A percentile compares a stretch with the other conserved stretches of the same genome.
Conservation (phyloP, 2,113 vertebrate species). For the Neoarius graeffei region DNA sequence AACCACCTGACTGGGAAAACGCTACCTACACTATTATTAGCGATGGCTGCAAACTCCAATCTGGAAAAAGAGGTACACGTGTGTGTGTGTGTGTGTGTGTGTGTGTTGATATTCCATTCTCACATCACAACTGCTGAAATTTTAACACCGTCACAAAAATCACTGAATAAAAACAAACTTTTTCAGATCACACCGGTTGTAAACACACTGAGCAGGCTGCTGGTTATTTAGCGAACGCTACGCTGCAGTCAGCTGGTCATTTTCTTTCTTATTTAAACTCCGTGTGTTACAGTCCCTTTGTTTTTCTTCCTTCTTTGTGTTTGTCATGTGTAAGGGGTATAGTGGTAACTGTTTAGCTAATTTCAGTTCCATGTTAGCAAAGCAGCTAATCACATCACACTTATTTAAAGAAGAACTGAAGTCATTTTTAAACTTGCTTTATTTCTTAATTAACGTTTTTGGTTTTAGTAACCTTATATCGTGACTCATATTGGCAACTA, state of each 20-base stretch:
- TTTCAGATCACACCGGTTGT: background rate
- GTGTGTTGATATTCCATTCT: background rate
- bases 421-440: too few relatives aligned
- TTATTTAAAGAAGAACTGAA: background rate
- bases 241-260: background rate
- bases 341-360: background rate
- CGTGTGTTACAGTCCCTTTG: background rate
- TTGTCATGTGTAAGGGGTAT: background rate
- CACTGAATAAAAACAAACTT: background rate
- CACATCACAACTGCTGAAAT: background rate
- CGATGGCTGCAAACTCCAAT: background rate
- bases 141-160: too few relatives aligned
- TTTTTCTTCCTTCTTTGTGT: background rate
- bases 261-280: background rate
- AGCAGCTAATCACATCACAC: background rate
- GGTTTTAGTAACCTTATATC: too few relatives aligned
- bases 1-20: background rate
- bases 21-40: conserved; percentile 26
- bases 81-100: conserved; percentile 6
- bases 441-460: too few relatives aligned
- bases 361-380: background rate
- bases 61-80: background rate
- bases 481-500: too few relatives aligned
- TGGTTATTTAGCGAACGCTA: background rate
- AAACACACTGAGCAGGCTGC: background rate